Percentiles rank a stretch among this genome's conserved stretches.
phyloP scores from a whole-genome alignment of 2,113 vertebrate species.

The Dermatemys mawii region DNA sequence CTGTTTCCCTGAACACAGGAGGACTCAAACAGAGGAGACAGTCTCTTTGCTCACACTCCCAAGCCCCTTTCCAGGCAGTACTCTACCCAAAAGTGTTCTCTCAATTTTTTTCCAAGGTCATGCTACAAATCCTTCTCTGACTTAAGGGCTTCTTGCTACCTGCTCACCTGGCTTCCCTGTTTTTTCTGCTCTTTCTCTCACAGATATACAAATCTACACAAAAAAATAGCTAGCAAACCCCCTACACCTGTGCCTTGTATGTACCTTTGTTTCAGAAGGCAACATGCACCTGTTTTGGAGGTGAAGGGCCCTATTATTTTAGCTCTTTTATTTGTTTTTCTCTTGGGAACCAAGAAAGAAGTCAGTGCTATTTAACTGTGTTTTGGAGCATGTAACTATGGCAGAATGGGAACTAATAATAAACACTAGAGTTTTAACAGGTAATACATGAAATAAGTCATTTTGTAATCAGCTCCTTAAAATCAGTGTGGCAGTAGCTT shows the following conservation, averaged over 20 bases:
- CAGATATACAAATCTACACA: not conserved
- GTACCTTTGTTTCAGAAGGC: not conserved
- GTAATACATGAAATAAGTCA: not conserved
- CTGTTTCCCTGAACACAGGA: not conserved
- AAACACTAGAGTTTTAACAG: not conserved
- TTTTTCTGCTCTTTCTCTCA: not conserved
- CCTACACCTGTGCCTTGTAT: not conserved
- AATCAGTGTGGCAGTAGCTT: slow-evolving; percentile 59
- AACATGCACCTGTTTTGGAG: not conserved
- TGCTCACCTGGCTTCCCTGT: not conserved
- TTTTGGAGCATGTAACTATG: not conserved
- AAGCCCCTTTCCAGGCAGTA: not conserved
- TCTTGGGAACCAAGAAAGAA: not conserved
- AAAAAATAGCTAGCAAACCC: not conserved
- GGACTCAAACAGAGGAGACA: not conserved
- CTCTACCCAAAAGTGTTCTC: not conserved
- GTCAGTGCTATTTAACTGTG: not conserved
- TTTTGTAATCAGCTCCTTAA: slow-evolving; percentile 22
- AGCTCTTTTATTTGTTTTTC: not conserved
- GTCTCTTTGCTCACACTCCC: not conserved
- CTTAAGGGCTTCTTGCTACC: not conserved
- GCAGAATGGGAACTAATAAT: not conserved
- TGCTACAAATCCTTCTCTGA: not conserved
- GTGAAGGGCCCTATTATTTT: not conserved
- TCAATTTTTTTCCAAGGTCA: not conserved